phyloP scores from a whole-genome alignment of 2,888 invertebrate genomes.

The Keiferia lycopersicella region DNA sequence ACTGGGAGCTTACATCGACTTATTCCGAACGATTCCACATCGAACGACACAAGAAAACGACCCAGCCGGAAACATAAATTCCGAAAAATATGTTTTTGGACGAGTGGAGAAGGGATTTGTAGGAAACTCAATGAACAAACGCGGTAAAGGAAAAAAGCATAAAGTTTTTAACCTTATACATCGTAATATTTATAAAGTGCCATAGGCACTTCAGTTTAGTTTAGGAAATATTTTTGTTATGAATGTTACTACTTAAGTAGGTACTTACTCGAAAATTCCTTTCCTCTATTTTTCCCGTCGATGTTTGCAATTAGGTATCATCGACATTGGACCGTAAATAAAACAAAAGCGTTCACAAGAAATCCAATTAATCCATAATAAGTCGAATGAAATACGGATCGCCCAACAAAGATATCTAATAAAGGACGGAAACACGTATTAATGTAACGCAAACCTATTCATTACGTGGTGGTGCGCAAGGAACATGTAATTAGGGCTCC shows the following conservation, averaged over 20 bases:
- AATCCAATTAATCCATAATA: conserved; percentile 67
- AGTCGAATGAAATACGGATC: conserved; percentile 61
- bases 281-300: neutral
- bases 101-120: neutral
- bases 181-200: no score
- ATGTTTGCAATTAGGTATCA: neutral
- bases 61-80: conserved; percentile 15
- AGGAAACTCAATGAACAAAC: conserved; percentile 2
- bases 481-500: conserved; percentile 73
- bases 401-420: conserved; percentile 67
- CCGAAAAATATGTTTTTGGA: conserved; percentile 16
- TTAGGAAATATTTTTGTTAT: no score
- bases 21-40: conserved; percentile 24
- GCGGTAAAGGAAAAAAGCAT: neutral
- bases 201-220: no score
- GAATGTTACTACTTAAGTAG: no score
- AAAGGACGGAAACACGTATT: conserved; percentile 65
- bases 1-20: conserved; percentile 10
- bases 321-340: conserved; percentile 24
- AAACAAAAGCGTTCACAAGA: conserved; percentile 41
- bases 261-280: no score
- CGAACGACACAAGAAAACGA: conserved; percentile 22
- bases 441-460: conserved; percentile 72
- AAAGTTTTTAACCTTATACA: no score
- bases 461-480: conserved; percentile 54